Evolutionary conservation across 2,888 invertebrate species (phyloP), one percentile per base, ranked within the genome.

Genomic region (Deilephila porcellus): DNA sequence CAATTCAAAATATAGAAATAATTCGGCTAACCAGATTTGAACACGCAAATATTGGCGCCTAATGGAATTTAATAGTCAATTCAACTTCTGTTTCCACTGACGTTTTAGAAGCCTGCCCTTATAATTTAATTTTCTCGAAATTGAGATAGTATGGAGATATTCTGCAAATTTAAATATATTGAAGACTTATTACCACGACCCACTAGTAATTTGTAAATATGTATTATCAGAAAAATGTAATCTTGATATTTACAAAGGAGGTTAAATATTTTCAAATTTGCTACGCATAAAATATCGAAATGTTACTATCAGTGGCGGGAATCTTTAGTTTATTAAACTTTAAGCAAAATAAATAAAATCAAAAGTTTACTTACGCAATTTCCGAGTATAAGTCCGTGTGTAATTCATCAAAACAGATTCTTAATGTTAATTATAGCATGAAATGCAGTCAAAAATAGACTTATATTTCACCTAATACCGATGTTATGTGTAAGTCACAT

Each of bases 381-480:
- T 88, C 60, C 75, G 25, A 52, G 74, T 76, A 81, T 76, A 81
- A 81, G 83, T 83, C 87, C 88, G 82, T 76, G 78, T 83, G 85
- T 84, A 89, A 89, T 89, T 88, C 89, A 93, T 90, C 89, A 89
- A 89, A 88, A 88, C 83, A 84, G 83, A 82, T 79, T 80, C 78
- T 83, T 84, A 83, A 82, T 80, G 86, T 79, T 91, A 92, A 86
- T 88, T 90, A 88, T 93, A 93, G 91, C 87, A 85, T 84, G 81
- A 86, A 88, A 84, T 82, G 86, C 82, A 84, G 90, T 93, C 92
- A 87, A 88, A 93, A 94, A 93, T 93, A 93, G 92, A 91, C 83
- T 79, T 77, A 75, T 87, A 86, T 83, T 83, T 77, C 67, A 93
- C 87, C 82, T 80, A 82, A 82, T 85, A 88, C 86, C 76, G 78